Evolutionary conservation across 2,797 vertebrate genomes (phyloP).

Genomic region (Silurus aristotelis): DNA sequence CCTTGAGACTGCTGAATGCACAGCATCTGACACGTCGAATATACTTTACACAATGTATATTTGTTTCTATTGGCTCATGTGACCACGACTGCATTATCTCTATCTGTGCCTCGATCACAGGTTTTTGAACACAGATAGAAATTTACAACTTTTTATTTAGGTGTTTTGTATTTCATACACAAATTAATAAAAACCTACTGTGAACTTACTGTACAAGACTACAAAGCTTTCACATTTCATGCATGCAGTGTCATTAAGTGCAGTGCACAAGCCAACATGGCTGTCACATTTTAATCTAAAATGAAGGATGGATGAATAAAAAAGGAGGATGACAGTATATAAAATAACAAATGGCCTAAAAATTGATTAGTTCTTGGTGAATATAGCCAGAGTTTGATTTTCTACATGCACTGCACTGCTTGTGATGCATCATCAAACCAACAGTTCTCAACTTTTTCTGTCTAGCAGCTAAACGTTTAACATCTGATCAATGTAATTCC

Average conservation of each 20-base stretch:
- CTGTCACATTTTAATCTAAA: neutral
- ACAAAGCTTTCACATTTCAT: slow-evolving; percentile 40
- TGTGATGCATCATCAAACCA: slow-evolving; percentile 24
- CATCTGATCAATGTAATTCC: neutral
- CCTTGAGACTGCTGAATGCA: slow-evolving; percentile 69
- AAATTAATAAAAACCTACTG: slow-evolving; percentile 20
- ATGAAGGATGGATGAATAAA: neutral
- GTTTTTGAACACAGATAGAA: slow-evolving; percentile 49
- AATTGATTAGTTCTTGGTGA: neutral
- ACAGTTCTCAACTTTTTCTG: slow-evolving; percentile 47
- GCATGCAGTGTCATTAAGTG: slow-evolving; percentile 28
- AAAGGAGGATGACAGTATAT: neutral
- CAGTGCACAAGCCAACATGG: slow-evolving; percentile 30
- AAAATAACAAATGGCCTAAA: neutral
- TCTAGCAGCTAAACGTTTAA: slow-evolving; percentile 26
- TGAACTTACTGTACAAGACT: slow-evolving; percentile 29
- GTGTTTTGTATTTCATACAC: slow-evolving; percentile 8
- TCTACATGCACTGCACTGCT: slow-evolving; percentile 41
- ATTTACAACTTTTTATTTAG: slow-evolving; percentile 40
- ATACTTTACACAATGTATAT: slow-evolving; percentile 73
- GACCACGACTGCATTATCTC: slow-evolving; percentile 55
- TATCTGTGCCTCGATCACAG: slow-evolving; percentile 57
- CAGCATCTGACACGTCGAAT: slow-evolving; percentile 66
- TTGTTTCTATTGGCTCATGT: slow-evolving; percentile 61
- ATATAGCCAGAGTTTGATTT: neutral